phyloP scores from a whole-genome alignment of 2,113 vertebrate genomes.

The Coregonus clupeaformis region DNA sequence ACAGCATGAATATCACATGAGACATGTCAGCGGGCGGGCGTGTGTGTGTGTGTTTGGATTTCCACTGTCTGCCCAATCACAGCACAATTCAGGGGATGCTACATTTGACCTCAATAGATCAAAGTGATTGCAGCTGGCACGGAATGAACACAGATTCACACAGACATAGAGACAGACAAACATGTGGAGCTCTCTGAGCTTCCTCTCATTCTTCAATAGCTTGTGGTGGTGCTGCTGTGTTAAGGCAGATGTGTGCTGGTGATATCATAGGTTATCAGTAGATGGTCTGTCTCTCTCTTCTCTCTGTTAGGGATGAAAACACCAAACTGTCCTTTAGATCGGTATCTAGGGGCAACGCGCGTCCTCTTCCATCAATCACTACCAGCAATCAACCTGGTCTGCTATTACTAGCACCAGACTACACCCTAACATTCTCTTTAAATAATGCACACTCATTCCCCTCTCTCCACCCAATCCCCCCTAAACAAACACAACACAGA shows the following conservation, averaged over 20 bases:
- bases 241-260: not conserved
- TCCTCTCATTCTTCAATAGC: conserved; percentile 18
- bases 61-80: conserved; percentile 53
- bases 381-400: too few relatives aligned
- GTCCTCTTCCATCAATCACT: too few relatives aligned
- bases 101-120: conserved; percentile 72
- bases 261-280: not conserved
- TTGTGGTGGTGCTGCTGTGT: not conserved
- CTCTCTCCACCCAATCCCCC: too few relatives aligned
- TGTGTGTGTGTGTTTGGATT: conserved; percentile 1
- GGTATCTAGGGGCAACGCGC: too few relatives aligned
- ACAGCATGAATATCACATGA: conserved; percentile 36
- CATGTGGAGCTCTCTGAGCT: not conserved
- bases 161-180: not conserved
- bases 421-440: too few relatives aligned
- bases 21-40: not conserved
- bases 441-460: too few relatives aligned
- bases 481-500: too few relatives aligned
- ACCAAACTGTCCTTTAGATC: too few relatives aligned
- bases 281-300: not conserved
- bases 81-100: conserved; percentile 50
- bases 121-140: conserved; percentile 63
- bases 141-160: conserved; percentile 33
- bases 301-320: too few relatives aligned
- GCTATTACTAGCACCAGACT: too few relatives aligned